phyloP scores from a whole-genome alignment of 2,113 vertebrate species.

The Sclerurus mexicanus region DNA sequence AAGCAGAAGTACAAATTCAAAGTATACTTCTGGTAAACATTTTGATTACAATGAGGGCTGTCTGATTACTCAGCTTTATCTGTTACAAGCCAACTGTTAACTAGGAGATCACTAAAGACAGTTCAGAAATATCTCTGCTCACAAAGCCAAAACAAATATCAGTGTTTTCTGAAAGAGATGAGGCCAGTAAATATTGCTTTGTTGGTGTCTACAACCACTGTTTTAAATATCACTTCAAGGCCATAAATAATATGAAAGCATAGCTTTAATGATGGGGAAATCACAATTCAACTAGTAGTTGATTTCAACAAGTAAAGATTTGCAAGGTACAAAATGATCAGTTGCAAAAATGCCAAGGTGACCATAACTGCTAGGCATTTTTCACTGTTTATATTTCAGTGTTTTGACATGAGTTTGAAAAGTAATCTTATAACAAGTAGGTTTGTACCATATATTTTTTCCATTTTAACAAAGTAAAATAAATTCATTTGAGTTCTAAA shows the following conservation, averaged over 20 bases:
- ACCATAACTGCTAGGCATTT: background rate
- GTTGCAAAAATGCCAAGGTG: background rate
- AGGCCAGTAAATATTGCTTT: background rate
- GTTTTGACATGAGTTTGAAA: background rate
- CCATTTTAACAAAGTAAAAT: background rate
- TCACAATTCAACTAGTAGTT: background rate
- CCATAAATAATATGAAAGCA: background rate
- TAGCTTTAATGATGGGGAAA: background rate
- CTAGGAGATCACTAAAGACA: background rate
- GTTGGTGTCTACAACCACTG: background rate
- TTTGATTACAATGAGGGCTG: background rate
- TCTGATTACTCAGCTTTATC: background rate
- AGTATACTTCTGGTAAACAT: background rate
- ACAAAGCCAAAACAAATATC: background rate
- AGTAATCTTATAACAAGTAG: background rate
- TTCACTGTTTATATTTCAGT: background rate
- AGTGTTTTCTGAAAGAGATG: background rate
- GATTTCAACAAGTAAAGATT: background rate
- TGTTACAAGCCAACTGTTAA: background rate
- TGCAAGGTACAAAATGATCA: background rate
- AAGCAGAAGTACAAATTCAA: background rate
- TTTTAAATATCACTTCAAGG: background rate
- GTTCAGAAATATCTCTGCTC: background rate
- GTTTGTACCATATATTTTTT: background rate
- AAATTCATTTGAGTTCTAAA: background rate